A percentile compares a stretch with the other conserved stretches of the same genome.
phyloP scores from a whole-genome alignment of 2,888 invertebrate genomes.

The Drosophila monieri region DNA sequence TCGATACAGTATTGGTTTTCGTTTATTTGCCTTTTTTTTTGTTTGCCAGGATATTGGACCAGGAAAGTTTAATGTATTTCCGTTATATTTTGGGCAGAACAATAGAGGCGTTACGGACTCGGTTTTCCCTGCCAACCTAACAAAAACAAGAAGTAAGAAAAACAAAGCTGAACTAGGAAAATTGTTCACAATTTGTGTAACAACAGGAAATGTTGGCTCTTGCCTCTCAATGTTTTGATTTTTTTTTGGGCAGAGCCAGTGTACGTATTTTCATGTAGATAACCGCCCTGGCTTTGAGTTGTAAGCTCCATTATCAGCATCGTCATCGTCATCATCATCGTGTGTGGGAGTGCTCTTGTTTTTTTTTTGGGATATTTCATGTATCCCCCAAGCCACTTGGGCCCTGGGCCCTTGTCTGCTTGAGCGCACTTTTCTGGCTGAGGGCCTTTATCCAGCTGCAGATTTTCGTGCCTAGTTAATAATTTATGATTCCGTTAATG shows the following conservation, averaged over 20 bases:
- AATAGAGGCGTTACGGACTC: slow-evolving; percentile 23
- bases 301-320: slow-evolving; percentile 42
- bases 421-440: slow-evolving; percentile 47
- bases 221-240: slow-evolving; percentile 6
- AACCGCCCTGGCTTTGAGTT: slow-evolving; percentile 34
- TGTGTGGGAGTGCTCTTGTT: slow-evolving; percentile 27
- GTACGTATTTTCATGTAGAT: slow-evolving; percentile 52
- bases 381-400: slow-evolving; percentile 15
- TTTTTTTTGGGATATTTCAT: slow-evolving; percentile 19
- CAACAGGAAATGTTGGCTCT: slow-evolving; percentile 37
- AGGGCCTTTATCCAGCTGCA: slow-evolving; percentile 51
- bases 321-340: slow-evolving; percentile 17
- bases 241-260: slow-evolving; percentile 10
- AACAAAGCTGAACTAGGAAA: slow-evolving; percentile 23
- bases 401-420: slow-evolving; percentile 25
- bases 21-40: slow-evolving; percentile 1
- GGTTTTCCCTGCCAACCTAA: slow-evolving; percentile 19
- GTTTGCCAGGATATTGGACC: slow-evolving; percentile 36
- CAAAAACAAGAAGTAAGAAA: slow-evolving; percentile 9
- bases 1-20: slow-evolving; percentile 3
- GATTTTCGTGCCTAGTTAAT: slow-evolving; percentile 52
- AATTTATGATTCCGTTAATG: slow-evolving; percentile 54
- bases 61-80: slow-evolving; percentile 35
- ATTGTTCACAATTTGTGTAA: slow-evolving; percentile 25
- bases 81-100: slow-evolving; percentile 37